phyloP scores from a whole-genome alignment of 2,113 vertebrate genomes.

The Setophaga petechia region DNA sequence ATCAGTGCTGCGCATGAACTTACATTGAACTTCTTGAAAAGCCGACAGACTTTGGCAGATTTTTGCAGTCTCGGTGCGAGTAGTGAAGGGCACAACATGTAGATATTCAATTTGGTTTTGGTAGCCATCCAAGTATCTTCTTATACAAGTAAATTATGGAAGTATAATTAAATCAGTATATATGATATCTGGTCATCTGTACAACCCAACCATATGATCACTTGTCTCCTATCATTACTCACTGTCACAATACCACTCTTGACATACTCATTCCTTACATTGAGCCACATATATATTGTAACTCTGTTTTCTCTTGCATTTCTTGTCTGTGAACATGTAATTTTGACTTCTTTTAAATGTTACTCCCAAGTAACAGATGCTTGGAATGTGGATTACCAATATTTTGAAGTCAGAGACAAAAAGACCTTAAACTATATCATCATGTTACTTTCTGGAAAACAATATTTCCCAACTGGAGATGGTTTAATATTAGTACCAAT shows the following conservation, averaged over 20 bases:
- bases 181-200: neutral
- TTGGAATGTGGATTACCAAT: neutral
- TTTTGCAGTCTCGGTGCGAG: neutral
- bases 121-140: neutral
- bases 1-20: neutral
- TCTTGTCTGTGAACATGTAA: neutral
- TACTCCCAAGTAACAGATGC: neutral
- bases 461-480: neutral
- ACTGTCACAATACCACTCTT: neutral
- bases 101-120: neutral
- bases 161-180: neutral
- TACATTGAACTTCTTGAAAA: slow-evolving; percentile 21
- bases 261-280: neutral
- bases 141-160: neutral
- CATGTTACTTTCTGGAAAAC: neutral
- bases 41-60: neutral
- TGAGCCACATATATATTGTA: neutral
- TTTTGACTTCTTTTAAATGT: neutral
- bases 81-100: neutral
- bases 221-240: neutral
- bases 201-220: neutral
- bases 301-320: neutral
- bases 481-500: neutral
- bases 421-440: neutral
- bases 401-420: neutral